Base-by-base conservation (phyloP, 2,888 invertebrate genomes). In the Leucophora obtusa region DNA sequence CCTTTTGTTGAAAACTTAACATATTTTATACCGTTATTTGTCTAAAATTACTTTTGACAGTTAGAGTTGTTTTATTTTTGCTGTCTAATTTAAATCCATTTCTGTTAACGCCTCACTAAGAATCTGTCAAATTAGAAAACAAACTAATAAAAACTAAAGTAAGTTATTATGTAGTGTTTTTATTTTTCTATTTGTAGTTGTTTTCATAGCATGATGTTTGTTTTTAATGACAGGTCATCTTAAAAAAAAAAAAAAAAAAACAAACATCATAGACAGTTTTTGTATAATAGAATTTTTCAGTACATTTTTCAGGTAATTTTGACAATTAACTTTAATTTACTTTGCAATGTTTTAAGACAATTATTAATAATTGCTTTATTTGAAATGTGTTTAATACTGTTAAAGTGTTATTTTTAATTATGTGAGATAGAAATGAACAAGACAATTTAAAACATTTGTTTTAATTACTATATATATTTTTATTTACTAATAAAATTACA, bases 221-320 rank as follows among this genome's bases (percentile, higher is more conserved):
- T 60, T 72, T 28, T 80, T 74, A 76, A 76, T 72, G 80, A 63
- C 75, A 73, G 73, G 65, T 73, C 66, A 73, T 73, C 59, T 65
- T 51, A 35, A 33, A 74, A 65, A 35, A 21, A 24, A n/a, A n/a
- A n/a, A n/a, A n/a, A n/a, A n/a, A n/a, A n/a, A n/a, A n/a, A n/a
- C 50, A 62, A 35, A 58, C 14, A 15, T n/a, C n/a, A 58, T 35
- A 59, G 38, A 18, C 7, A 28, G 24, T 33, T 50, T 53, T 53
- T 21, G 8, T 50, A 21, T 62, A 75, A 17, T 75, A 56, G 11
- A 35, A 47, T 56, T 51, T 75, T 68, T 65, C 24, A 10, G 38
- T 38, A 11, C 4, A 28, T 28, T 38, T 38, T 38, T 38, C 2
- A 1, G 38, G 14, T 5, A 38, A 38, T 38, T 47, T 47, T n/a